Evolutionary conservation across 2,888 invertebrate species (phyloP), one percentile per base, ranked within the genome.

Genomic region (Acronicta leporina): DNA sequence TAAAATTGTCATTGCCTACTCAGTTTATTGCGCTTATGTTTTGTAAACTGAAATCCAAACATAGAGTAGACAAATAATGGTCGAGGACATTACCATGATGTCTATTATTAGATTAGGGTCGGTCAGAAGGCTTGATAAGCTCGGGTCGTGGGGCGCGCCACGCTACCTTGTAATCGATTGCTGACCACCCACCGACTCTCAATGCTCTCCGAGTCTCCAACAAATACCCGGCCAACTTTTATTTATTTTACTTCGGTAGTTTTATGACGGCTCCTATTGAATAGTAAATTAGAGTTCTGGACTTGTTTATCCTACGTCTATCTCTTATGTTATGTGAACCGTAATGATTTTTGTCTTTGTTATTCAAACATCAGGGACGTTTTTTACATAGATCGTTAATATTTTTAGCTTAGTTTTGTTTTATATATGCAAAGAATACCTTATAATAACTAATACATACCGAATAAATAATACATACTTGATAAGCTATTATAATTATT

Each of bases 41-140:
- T 57, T 47, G 52, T 53, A 62, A 71, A 58, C 55, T 56, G 44
- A 43, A 60, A 75, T 60, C 47, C 66, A 69, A 73, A 75, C 66
- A 75, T 73, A 69, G 59, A 61, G 59, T 62, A 69, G 54, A 66
- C 63, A 63, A 69, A 63, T 73, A 64, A 16, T 11, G 43, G 53
- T 67, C 58, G 75, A 79, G 78, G 81, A 79, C 79, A 86, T 64
- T 79, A 79, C 80, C 81, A 83, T 77, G 75, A 68, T 62, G 76
- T 84, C 87, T 90, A 88, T 89, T 87, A 90, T 90, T 90, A 88
- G 89, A 89, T 89, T 87, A 89, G 85, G 85, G 88, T 88, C 87
- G 87, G 77, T 63, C 73, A 73, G 81, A 84, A 85, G 83, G 86
- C 81, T 84, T 85, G 87, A 87, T 86, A 87, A 85, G 81, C 79